Base-by-base conservation (phyloP, 2,797 vertebrate species). In the Moxostoma hubbsi region DNA sequence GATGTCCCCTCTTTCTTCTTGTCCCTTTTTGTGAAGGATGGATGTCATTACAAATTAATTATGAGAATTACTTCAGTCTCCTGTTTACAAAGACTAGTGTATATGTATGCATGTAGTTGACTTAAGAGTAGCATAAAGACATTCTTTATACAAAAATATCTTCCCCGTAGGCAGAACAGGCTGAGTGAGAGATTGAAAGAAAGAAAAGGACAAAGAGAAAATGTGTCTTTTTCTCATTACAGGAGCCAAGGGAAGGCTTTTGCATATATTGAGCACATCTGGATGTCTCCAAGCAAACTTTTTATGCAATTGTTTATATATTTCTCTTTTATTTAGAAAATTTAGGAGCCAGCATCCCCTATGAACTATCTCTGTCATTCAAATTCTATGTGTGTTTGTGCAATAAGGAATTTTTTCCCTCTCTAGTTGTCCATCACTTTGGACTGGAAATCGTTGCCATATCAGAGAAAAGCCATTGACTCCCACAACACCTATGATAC, bases 381-480 rank as follows among this genome's bases (percentile, higher is more conserved):
- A 46, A 5, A 66, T 46, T 58, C 12, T 57, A 46, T 66, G 15
- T 3, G 18, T 16, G 18, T 66, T 12, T 75, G 15, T 79, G 12
- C 50, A 65, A 76, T 18, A n/a, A 62, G 62, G 0, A 6, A 70
- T 49, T 47, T 36, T 51, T 68, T 72, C 36, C 12, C 71, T 67
- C 87, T 75, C 58, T 88, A 98, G 97, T 73, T 98, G 96, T 90
- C 15, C 16, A 63, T 86, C 89, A 59, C 91, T 90, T 68, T 98
- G 96, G 97, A 92, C 87, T 12, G 96, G 96, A 85, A 97, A 95
- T 83, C 93, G 95, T 57, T 98, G 96, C 83, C 94, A 97, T 43
- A 79, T 95, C 84, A 92, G 63, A 47, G 75, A 86, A 82, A 91
- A 93, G 9, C 88, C 88, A 2, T 47, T 85, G 5, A 81, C 81